Base-by-base conservation (phyloP, 2,797 vertebrate species). In the Fringilla coelebs region DNA sequence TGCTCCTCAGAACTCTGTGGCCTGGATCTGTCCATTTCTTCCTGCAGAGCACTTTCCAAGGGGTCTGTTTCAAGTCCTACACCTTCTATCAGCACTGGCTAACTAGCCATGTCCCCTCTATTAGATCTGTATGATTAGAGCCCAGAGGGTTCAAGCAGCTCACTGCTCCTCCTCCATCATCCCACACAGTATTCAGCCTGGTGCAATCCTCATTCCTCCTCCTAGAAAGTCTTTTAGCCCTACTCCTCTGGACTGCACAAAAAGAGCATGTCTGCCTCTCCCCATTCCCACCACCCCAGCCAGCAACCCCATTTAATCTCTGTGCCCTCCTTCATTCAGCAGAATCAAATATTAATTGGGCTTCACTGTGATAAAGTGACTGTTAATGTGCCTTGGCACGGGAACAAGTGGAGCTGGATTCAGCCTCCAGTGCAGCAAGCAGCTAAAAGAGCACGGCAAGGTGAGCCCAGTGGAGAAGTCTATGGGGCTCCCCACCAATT, bases 271-370 rank as follows among this genome's bases (percentile, higher is more conserved):
- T 26, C n/a, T 66, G 28, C 48, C n/a, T 78, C 45, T 88, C 4
- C 1, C 62, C 54, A 38, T 11, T 74, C 45, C 41, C 38, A 29
- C 40, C 40, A 61, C 46, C 61, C 60, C 68, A 63, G 34, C n/a
- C 66, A 65, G 57, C 79, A 94, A 88, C 21, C n/a, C 80, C 68
- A 79, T 87, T 95, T 96, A 96, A 93, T 89, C 68, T 71, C 62
- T 71, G 60, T 95, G 91, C 89, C 67, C 87, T 94, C 74, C 62
- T 95, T 93, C 80, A 85, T 90, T 96, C 80, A 40, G 66, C 61
- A 68, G 89, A 95, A 95, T 93, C 85, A 95, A 96, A 81, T 76
- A 92, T 87, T 96, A 95, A 96, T 93, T 89, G 75, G 12, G 76
- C 61, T 55, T 65, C 12, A 10, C 58, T 71, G 68, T 92, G 91